Conservation (phyloP, 2,888 invertebrate genomes). For the Dexiosoma caninum region DNA sequence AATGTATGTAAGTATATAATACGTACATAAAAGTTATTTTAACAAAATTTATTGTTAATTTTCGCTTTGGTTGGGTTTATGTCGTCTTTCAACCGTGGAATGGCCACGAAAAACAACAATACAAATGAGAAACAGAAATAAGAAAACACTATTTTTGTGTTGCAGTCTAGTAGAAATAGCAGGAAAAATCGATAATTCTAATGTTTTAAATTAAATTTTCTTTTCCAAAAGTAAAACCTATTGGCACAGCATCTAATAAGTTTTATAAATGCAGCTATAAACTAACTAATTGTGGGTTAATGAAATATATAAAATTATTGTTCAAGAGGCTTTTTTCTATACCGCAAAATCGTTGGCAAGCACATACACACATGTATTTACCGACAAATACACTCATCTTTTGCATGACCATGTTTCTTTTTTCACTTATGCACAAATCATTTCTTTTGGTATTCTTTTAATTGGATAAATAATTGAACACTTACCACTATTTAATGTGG, state of each 20-base stretch:
- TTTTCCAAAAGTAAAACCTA: neutral
- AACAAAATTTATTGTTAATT: neutral
- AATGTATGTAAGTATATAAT: too few relatives aligned
- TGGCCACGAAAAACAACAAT: constrained; percentile 20
- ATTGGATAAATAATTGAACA: constrained; percentile 13
- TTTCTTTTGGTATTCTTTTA: neutral
- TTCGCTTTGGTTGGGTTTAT: neutral
- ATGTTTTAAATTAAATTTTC: neutral
- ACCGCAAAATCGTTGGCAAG: constrained; percentile 15
- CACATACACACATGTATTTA: constrained; percentile 12
- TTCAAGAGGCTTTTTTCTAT: constrained; percentile 30
- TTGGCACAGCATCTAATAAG: neutral
- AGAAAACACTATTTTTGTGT: neutral
- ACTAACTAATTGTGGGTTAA: neutral
- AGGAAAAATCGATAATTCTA: constrained; percentile 48
- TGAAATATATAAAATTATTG: neutral
- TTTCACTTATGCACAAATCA: constrained; percentile 22
- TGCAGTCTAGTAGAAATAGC: neutral
- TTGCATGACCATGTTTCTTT: constrained; percentile 58
- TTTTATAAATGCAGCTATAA: neutral
- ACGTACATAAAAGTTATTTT: too few relatives aligned
- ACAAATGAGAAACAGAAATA: neutral
- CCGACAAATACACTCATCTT: constrained; percentile 46
- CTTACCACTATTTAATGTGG: constrained; percentile 66
- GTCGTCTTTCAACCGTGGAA: constrained; percentile 4